Evolutionary conservation across 2,113 vertebrate genomes (phyloP).

Genomic region (Aplodontia rufa): DNA sequence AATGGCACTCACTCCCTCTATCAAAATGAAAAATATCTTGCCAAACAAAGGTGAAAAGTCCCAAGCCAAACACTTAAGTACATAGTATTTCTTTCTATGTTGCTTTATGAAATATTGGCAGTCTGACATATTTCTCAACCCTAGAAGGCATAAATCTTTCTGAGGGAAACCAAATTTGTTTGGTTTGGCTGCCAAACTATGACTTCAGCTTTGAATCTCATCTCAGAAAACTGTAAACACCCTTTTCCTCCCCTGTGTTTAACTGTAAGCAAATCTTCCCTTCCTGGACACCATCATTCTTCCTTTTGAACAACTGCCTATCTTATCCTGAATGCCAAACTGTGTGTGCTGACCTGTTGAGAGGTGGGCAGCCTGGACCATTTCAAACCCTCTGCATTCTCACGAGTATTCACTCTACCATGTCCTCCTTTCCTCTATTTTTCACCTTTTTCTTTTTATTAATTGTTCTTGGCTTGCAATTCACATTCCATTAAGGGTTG

Average conservation of each 20-base stretch:
- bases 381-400: not conserved
- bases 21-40: slow-evolving; percentile 58
- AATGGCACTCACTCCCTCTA: slow-evolving; percentile 31
- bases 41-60: slow-evolving; percentile 67
- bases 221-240: slow-evolving; percentile 70
- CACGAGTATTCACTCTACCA: not conserved
- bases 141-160: slow-evolving; percentile 72
- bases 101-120: slow-evolving; percentile 65
- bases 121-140: slow-evolving; percentile 62
- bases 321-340: not conserved
- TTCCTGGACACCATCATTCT: slow-evolving; percentile 52
- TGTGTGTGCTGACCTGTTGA: not conserved
- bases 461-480: slow-evolving; percentile 53
- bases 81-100: slow-evolving; percentile 62
- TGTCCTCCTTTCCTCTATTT: not conserved
- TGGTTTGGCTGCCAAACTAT: slow-evolving; percentile 69
- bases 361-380: not conserved
- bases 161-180: slow-evolving; percentile 68
- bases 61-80: slow-evolving; percentile 60
- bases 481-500: slow-evolving; percentile 29
- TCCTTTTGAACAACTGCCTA: not conserved
- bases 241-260: slow-evolving; percentile 63
- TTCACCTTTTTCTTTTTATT: slow-evolving; percentile 10
- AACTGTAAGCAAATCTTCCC: slow-evolving; percentile 48
- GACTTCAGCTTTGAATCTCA: slow-evolving; percentile 71